Base-by-base conservation (phyloP, 2,113 vertebrate genomes). In the Athene cunicularia region DNA sequence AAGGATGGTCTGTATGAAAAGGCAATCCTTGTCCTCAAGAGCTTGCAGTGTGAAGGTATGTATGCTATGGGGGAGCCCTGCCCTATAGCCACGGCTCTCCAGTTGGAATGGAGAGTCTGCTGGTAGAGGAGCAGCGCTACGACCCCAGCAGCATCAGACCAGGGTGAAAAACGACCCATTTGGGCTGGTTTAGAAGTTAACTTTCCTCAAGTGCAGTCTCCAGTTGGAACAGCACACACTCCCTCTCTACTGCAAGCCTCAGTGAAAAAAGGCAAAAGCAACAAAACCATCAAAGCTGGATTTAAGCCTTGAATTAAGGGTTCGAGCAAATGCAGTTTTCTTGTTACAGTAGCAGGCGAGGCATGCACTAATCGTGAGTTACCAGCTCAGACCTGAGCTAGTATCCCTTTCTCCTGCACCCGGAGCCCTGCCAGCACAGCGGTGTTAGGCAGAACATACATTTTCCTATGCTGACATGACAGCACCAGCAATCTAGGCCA, bases 321-420 rank as follows among this genome's bases (percentile, higher is more conserved):
- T 35, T n/a, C 1, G 5, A 88, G 63, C 59, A 96, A 80, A 91
- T 81, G 80, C 68, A 32, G 26, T 92, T 94, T 92, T 70, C 88
- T 74, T 86, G 83, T 91, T 86, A 5, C 3, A 32, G 80, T 14
- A 84, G 63, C 62, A 80, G 73, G 84, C 0, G 14, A 77, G 37
- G 67, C 8, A 0, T 50, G 49, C 5, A 3, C 63, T 91, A 24
- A 90, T 68, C 5, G 1, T 6, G 47, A 79, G 35, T 30, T 79
- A 43, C 14, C 50, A 66, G 79, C 60, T 47, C 71, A 18, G 63
- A 66, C 22, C 41, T 35, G 53, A 73, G 53, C 58, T 47, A 15
- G 3, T 6, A 11, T 47, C 58, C 77, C 43, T 75, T n/a, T 24
- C 56, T 23, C 35, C 50, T 37, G 67, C 75, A 62, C 16, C 82